These are phyloP conservation scores for Sceloporus undulatus DNA, from an alignment of 2,113 vertebrate species.

Conservation along the genomic window DNA sequence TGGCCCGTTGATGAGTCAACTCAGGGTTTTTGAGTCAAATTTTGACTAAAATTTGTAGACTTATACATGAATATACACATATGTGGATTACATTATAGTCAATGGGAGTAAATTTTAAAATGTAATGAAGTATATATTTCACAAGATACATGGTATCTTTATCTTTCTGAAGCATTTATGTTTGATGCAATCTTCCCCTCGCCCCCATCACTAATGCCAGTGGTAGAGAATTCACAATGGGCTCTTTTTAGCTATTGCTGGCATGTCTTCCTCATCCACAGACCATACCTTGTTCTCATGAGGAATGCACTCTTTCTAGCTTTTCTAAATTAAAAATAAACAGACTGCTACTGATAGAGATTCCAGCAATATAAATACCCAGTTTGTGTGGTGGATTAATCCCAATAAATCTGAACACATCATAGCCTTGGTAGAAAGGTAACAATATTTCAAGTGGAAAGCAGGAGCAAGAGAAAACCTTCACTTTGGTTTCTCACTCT, in stretches of 20 bases:
- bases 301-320: neutral
- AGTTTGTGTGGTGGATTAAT: neutral
- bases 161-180: neutral
- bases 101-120: neutral
- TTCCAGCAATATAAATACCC: neutral
- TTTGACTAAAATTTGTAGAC: no score
- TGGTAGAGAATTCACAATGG: neutral
- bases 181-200: neutral
- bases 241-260: neutral
- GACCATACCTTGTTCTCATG: neutral
- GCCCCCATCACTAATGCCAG: neutral
- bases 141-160: neutral
- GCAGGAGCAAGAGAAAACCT: slow-evolving; percentile 51
- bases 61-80: neutral
- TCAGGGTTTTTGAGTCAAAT: no score
- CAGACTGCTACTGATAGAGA: no score
- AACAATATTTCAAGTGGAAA: slow-evolving; percentile 21
- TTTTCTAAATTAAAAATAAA: neutral
- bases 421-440: rapidly evolving
- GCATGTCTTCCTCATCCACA: neutral
- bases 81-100: neutral
- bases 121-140: neutral
- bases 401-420: neutral
- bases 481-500: slow-evolving; percentile 40
- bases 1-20: no score